A percentile compares a stretch with the other conserved stretches of the same genome.
phyloP scores from a whole-genome alignment of 2,113 vertebrate genomes.

The Noctilio leporinus region DNA sequence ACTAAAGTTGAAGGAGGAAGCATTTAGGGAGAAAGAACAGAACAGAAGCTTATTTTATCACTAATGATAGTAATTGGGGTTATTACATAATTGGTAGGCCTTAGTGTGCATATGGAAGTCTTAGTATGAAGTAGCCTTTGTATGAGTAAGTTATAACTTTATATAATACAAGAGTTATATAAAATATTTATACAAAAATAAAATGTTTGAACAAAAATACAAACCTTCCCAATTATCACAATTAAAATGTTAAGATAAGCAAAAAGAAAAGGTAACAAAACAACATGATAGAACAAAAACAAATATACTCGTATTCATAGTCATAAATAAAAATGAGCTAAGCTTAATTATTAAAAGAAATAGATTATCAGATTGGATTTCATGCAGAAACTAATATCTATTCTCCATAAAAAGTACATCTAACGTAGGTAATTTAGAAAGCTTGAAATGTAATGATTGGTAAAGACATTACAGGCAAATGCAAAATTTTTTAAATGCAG shows the following conservation, averaged over 20 bases:
- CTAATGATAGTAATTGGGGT: background rate
- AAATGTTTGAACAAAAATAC: background rate
- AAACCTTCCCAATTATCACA: background rate
- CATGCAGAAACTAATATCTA: background rate
- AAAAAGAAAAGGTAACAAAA: background rate
- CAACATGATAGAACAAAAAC: background rate
- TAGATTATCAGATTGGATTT: background rate
- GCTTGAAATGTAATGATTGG: background rate
- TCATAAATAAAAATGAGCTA: background rate
- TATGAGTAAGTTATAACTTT: background rate
- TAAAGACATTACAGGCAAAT: background rate
- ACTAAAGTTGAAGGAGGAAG: background rate
- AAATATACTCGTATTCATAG: background rate
- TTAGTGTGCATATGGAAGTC: background rate
- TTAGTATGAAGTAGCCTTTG: background rate
- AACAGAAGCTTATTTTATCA: background rate
- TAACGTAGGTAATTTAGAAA: background rate
- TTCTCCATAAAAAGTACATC: background rate
- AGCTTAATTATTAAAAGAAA: background rate
- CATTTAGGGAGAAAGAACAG: background rate
- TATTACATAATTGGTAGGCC: background rate
- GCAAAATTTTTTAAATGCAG: background rate
- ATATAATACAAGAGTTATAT: background rate
- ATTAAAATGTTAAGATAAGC: background rate
- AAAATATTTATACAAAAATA: background rate